Evolutionary conservation across 2,888 invertebrate genomes (phyloP), one percentile per base, ranked within the genome.

Genomic region (Eupithecia vulgata): DNA sequence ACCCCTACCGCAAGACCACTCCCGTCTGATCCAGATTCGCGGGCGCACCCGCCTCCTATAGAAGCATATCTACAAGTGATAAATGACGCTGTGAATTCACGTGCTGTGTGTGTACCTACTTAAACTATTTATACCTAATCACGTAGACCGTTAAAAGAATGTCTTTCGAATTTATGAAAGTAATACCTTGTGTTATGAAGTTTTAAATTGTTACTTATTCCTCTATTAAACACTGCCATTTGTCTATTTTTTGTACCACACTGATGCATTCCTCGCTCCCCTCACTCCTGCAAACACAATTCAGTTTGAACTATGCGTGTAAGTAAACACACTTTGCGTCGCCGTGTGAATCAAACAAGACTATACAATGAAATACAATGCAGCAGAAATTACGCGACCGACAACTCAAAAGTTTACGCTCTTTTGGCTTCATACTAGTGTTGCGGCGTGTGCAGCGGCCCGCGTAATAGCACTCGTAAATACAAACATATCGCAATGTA

Each of bases 1-100:
- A 95, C 80, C 93, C 95, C 1, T 93, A 95, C 79, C 90, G 95
- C 74, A 92, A 95, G 85, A 96, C 95, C 77, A 96, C 95, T 64
- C 95, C 96, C 59, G 95, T 95, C 84, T 94, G 93, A 94, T 90
- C 89, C 84, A 81, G 77, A 76, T 81, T 81, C 76, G 82, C 83
- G 88, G 90, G 82, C 72, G 81, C 72, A 77, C 71, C 80, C 80
- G 80, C 81, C 86, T 84, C 81, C 85, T 85, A 87, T 87, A 86
- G 92, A 64, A 93, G 92, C 94, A 94, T 94, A 94, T 94, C 94
- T 90, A 89, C 86, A 89, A 92, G 91, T 93, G 91, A 91, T 91
- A 90, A 90, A 87, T 89, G 90, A 86, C 84, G 85, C 87, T 84
- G 83, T 87, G 83, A 80, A 84, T 85, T 84, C 82, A 86, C 84